Evolutionary conservation across 2,797 vertebrate species (phyloP).

Genomic region (Platyrinchus mystaceus): DNA sequence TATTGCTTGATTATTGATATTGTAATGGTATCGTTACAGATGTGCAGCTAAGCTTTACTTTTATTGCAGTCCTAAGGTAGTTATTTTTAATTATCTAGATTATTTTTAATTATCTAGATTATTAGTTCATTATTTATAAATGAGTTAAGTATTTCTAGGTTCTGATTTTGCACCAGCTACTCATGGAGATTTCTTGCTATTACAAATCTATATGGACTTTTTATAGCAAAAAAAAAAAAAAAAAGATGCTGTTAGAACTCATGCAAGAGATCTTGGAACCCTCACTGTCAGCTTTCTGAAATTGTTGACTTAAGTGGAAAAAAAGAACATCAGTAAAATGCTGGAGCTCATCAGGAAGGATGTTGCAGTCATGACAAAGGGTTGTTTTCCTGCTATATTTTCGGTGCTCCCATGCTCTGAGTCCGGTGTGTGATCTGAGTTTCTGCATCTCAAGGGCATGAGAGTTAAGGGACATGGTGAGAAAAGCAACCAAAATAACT

Average conservation of each 20-base stretch:
- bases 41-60: neutral
- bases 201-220: neutral
- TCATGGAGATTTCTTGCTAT: neutral
- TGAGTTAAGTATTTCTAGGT: neutral
- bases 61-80: neutral
- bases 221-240: neutral
- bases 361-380: neutral
- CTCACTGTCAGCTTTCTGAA: neutral
- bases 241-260: neutral
- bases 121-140: neutral
- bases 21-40: neutral
- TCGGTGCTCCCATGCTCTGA: neutral
- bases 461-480: neutral
- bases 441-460: neutral
- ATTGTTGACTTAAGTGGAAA: neutral
- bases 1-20: neutral
- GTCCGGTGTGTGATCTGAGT: neutral
- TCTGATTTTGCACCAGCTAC: neutral
- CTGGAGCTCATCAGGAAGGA: neutral
- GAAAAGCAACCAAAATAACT: neutral
- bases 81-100: neutral
- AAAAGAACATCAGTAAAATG: neutral
- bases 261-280: neutral
- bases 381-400: neutral
- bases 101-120: neutral